Conservation (phyloP, 2,797 vertebrate species). For the Darevskia nairensis region DNA sequence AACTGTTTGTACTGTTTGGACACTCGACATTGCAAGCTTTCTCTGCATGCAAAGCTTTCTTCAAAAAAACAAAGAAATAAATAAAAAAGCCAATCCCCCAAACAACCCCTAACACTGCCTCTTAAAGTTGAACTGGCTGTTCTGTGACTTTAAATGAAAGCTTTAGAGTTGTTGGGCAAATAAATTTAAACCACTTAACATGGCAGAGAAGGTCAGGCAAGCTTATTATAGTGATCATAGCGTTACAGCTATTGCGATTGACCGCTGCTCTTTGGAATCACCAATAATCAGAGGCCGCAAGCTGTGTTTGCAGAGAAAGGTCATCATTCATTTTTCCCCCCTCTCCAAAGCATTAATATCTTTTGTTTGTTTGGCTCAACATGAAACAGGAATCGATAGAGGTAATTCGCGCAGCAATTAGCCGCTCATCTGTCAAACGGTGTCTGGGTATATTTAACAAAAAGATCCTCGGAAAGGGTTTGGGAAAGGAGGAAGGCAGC, state of each 20-base stretch:
- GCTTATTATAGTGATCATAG: conserved; percentile 90
- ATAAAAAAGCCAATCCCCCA: conserved; percentile 37
- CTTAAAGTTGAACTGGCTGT: conserved; percentile 81
- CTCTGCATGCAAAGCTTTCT: not conserved
- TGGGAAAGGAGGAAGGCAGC: conserved; percentile 82
- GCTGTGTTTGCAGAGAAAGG: conserved; percentile 92
- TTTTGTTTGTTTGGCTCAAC: conserved; percentile 92
- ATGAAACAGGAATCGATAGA: conserved; percentile 92
- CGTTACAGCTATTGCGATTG: conserved; percentile 87
- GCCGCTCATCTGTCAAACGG: conserved; percentile 88
- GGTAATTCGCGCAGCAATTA: conserved; percentile 92
- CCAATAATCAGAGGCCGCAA: conserved; percentile 90
- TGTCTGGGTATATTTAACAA: conserved; percentile 87
- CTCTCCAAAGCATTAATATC: conserved; percentile 86
- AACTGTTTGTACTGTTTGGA: no score
- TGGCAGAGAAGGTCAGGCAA: conserved; percentile 87
- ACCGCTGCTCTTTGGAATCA: conserved; percentile 86
- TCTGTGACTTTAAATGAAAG: conserved; percentile 88
- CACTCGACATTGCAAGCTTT: not conserved
- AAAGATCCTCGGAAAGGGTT: conserved; percentile 87
- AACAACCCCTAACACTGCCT: conserved; percentile 49
- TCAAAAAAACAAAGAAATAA: conserved; percentile 10
- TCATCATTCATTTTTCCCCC: conserved; percentile 88
- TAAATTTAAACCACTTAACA: conserved; percentile 91
- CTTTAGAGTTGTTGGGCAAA: conserved; percentile 86